These are phyloP conservation scores for Drosophila saltans DNA, from an alignment of 1,140 invertebrate genomes.

Conservation along the genomic window DNA sequence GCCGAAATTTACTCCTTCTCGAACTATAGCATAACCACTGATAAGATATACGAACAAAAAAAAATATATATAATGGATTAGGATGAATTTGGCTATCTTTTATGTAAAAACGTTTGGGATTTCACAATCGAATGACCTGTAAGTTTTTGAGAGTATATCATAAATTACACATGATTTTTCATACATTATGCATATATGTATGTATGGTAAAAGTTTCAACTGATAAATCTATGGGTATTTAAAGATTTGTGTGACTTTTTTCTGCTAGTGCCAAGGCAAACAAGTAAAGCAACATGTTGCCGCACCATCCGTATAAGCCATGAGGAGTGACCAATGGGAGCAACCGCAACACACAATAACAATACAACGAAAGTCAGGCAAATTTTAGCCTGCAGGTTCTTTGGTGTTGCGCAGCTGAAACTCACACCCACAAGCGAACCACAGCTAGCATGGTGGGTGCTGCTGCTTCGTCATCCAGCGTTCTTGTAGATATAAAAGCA, in stretches of 20 bases:
- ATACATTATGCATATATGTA: constrained; percentile 20
- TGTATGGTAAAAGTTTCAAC: neutral
- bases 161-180: neutral
- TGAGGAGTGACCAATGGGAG: constrained; percentile 24
- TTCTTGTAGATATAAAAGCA: constrained; percentile 52
- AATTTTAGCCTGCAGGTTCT: constrained; percentile 16
- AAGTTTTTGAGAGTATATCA: neutral
- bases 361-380: constrained; percentile 31
- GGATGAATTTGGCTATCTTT: constrained; percentile 10
- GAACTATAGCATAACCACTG: constrained; percentile 13
- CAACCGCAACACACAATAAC: constrained; percentile 43
- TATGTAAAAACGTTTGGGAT: constrained; percentile 2
- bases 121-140: constrained; percentile 24
- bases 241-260: constrained; percentile 15
- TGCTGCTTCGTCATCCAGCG: constrained; percentile 21
- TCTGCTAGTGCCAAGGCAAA: neutral
- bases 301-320: constrained; percentile 17
- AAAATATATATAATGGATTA: constrained; percentile 29
- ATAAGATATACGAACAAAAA: constrained; percentile 36
- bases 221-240: constrained; percentile 23
- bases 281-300: constrained; percentile 48
- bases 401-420: constrained; percentile 32
- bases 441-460: constrained; percentile 17
- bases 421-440: constrained; percentile 13
- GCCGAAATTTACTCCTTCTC: constrained; percentile 10